These are phyloP conservation scores for Zoanthus sociatus DNA, from an alignment of 92 coral and sea anemone species.

Conservation along the genomic window DNA sequence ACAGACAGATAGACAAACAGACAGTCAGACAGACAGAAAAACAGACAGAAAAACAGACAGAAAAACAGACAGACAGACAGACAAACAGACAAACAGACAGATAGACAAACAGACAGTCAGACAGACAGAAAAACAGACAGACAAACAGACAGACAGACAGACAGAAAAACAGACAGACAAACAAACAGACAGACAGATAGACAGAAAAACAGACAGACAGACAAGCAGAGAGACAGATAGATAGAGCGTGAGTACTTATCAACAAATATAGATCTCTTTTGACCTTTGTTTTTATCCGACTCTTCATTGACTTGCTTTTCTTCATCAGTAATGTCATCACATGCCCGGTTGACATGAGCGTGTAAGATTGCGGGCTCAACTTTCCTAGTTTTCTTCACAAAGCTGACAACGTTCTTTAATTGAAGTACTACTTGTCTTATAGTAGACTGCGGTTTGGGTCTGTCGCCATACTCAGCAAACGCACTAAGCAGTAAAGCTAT, in stretches of 20 bases:
- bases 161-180: no score
- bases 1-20: no score
- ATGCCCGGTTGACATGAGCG: slow-evolving; percentile 18
- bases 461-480: slow-evolving; percentile 67
- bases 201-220: no score
- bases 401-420: slow-evolving; percentile 39
- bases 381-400: slow-evolving; percentile 27
- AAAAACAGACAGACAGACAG: no score
- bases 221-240: not conserved
- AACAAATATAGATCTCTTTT: not conserved
- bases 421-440: not conserved
- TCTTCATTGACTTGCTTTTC: not conserved
- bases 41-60: no score
- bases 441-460: not conserved
- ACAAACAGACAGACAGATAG: no score
- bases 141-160: no score
- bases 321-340: slow-evolving; percentile 10
- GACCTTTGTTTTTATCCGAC: not conserved
- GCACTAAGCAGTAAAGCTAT: slow-evolving; percentile 89
- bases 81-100: no score
- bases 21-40: no score
- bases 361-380: slow-evolving; percentile 38
- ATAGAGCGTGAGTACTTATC: not conserved
- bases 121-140: no score
- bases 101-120: no score